phyloP scores from a whole-genome alignment of 1,140 invertebrate species.

The Temnothorax nylanderi region DNA sequence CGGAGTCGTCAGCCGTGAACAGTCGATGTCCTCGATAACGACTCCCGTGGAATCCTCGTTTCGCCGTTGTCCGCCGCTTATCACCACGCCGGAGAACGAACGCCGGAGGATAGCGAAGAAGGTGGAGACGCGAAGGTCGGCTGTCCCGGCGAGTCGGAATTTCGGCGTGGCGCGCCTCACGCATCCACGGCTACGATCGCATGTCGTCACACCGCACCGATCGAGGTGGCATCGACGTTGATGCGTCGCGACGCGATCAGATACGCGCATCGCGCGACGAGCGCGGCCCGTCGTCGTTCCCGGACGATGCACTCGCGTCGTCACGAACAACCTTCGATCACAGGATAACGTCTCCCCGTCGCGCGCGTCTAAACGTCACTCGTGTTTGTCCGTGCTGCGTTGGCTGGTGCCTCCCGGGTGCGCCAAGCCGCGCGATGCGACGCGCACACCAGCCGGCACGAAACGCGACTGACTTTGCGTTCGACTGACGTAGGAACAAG shows the following conservation, averaged over 20 bases:
- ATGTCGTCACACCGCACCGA: conserved; percentile 4
- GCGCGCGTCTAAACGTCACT: conserved; percentile 9
- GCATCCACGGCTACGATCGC: conserved; percentile 7
- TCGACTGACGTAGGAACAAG: conserved; percentile 42
- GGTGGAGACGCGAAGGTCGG: conserved; percentile 7
- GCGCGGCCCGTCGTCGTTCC: not conserved
- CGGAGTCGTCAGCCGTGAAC: not conserved
- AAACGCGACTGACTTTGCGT: conserved; percentile 66
- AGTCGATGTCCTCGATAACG: conserved; percentile 43
- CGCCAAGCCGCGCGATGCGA: conserved; percentile 48
- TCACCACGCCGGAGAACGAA: not conserved
- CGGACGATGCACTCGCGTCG: conserved; percentile 46
- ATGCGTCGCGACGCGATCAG: not conserved
- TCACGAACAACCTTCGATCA: not conserved
- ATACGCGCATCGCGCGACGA: conserved; percentile 9
- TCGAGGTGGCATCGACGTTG: conserved; percentile 6
- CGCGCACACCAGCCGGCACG: conserved; percentile 63
- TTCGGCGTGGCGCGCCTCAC: conserved; percentile 3
- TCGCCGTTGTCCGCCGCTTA: conserved; percentile 20
- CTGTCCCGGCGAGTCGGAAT: not conserved
- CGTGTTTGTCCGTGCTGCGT: not conserved
- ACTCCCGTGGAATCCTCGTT: conserved; percentile 16
- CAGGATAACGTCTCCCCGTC: not conserved
- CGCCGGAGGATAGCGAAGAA: conserved; percentile 12
- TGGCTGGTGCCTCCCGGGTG: conserved; percentile 21